Conservation (phyloP, 1,140 invertebrate genomes). For the Uloborus diversus region DNA sequence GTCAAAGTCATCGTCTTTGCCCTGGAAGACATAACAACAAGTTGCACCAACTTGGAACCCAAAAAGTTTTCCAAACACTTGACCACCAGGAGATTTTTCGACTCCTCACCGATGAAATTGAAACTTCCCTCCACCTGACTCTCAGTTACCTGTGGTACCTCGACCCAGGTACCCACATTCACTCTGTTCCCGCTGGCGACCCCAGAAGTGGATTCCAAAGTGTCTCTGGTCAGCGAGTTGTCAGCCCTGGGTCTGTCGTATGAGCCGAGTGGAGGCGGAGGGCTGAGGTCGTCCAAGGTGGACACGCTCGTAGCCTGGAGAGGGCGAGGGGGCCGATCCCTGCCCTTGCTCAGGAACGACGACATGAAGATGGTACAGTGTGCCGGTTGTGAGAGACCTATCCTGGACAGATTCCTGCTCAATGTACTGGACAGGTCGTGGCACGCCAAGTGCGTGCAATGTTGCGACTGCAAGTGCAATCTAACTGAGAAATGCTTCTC, state of each 20-base stretch:
- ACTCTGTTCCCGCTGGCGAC: no score
- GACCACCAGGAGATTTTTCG: no score
- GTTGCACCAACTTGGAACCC: no score
- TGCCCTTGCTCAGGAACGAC: slow-evolving; percentile 38
- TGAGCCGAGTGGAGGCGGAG: slow-evolving; percentile 25
- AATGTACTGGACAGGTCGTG: slow-evolving; percentile 95
- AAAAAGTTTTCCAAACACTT: no score
- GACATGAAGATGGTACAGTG: slow-evolving; percentile 79
- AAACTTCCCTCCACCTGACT: no score
- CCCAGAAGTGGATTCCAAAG: slow-evolving; percentile 29
- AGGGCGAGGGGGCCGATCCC: slow-evolving; percentile 23
- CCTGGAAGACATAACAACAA: no score
- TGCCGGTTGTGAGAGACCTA: slow-evolving; percentile 96
- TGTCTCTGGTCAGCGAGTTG: slow-evolving; percentile 20
- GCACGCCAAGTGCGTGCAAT: slow-evolving; percentile 96
- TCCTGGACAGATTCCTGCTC: slow-evolving; percentile 96
- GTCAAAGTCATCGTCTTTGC: no score
- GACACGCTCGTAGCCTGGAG: slow-evolving; percentile 31
- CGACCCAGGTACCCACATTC: no score
- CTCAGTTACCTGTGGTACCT: no score
- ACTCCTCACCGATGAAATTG: no score
- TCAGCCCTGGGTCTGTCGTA: slow-evolving; percentile 49
- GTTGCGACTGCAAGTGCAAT: slow-evolving; percentile 89
- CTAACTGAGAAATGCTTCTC: slow-evolving; percentile 98
- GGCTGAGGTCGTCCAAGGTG: slow-evolving; percentile 31